These are phyloP conservation scores for Hedychridium roseum DNA, from an alignment of 2,888 invertebrate genomes.

Conservation along the genomic window DNA sequence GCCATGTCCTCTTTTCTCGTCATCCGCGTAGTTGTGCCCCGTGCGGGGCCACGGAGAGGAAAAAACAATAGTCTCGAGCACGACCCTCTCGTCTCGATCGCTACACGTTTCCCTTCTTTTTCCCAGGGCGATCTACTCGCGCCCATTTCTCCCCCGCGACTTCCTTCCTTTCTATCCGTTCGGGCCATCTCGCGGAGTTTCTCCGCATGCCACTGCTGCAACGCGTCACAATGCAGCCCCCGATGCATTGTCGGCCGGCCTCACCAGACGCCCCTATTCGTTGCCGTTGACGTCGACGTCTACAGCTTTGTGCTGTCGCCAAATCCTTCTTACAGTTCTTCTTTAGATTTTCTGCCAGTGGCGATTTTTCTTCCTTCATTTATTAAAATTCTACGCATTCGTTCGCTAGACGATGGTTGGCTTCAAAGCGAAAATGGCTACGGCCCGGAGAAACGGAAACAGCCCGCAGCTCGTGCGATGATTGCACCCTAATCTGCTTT, in stretches of 20 bases:
- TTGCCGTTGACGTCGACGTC: too few species aligned
- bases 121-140: too few species aligned
- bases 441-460: too few species aligned
- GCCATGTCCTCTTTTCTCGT: constrained; percentile 10
- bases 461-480: constrained; percentile 41
- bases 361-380: too few species aligned
- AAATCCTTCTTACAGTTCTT: too few species aligned
- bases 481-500: constrained; percentile 62
- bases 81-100: constrained; percentile 34
- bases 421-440: too few species aligned
- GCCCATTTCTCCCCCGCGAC: neutral
- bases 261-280: too few species aligned
- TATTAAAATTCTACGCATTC: too few species aligned
- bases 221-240: constrained; percentile 39
- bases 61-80: constrained; percentile 38
- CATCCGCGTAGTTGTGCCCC: constrained; percentile 4
- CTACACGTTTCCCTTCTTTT: constrained; percentile 27
- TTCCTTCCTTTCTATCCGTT: constrained; percentile 3
- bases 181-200: constrained; percentile 44
- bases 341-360: too few species aligned
- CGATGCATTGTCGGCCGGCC: constrained; percentile 43
- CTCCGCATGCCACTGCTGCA: constrained; percentile 40
- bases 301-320: too few species aligned
- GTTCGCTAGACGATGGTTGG: too few species aligned
- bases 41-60: constrained; percentile 31